Conservation (phyloP, 2,888 invertebrate genomes). For the Harpagoxenus sublaevis region DNA sequence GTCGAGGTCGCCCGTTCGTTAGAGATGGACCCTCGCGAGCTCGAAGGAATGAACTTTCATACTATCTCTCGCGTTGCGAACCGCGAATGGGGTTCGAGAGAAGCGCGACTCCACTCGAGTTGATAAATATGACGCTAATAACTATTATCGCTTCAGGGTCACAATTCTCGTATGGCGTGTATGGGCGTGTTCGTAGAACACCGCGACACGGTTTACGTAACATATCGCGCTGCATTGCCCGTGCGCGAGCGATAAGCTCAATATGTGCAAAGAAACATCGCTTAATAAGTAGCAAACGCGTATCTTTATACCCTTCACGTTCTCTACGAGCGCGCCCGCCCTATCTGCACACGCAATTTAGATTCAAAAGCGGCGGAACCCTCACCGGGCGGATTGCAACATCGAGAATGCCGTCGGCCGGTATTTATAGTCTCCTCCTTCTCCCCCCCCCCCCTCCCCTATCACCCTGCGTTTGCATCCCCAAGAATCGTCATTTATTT, state of each 20-base stretch:
- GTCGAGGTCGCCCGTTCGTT: conserved; percentile 46
- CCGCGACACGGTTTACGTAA: conserved; percentile 32
- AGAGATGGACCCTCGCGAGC: conserved; percentile 14
- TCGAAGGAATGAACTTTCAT: conserved; percentile 47
- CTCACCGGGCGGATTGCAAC: conserved; percentile 14
- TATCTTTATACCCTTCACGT: conserved; percentile 11
- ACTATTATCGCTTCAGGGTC: conserved; percentile 51
- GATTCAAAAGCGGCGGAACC: conserved; percentile 35
- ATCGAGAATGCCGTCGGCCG: conserved; percentile 17
- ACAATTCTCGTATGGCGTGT: background rate
- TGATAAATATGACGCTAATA: conserved; percentile 65
- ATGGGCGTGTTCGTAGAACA: background rate
- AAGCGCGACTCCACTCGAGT: background rate
- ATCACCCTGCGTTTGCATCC: background rate
- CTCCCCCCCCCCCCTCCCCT: background rate
- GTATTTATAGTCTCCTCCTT: conserved; percentile 26
- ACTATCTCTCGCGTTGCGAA: background rate
- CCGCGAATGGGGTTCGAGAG: background rate
- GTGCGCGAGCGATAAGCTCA: conserved; percentile 28
- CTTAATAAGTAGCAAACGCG: conserved; percentile 35
- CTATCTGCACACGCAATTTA: conserved; percentile 46
- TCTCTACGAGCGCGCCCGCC: conserved; percentile 17
- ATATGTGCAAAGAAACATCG: conserved; percentile 31
- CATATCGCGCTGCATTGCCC: background rate
- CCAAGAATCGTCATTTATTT: conserved; percentile 41